Evolutionary conservation across 2,113 vertebrate species (phyloP).

Genomic region (Pampusana beccarii): DNA sequence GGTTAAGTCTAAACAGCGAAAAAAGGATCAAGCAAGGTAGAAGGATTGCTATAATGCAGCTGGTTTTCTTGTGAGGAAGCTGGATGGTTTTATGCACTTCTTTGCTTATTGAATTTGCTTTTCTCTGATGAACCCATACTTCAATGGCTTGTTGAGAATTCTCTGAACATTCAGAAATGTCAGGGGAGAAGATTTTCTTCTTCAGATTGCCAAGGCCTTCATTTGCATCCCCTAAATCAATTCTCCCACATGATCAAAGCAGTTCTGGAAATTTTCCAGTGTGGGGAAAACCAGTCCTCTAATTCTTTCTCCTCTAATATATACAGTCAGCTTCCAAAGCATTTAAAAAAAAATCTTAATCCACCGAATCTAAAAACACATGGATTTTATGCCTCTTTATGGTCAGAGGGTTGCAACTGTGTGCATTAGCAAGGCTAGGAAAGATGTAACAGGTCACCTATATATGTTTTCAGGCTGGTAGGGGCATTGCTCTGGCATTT

Average conservation of each 20-base stretch:
- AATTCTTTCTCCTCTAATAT: background rate
- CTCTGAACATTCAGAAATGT: conserved; percentile 32
- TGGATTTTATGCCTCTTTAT: background rate
- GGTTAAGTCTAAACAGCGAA: background rate
- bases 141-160: conserved; percentile 47
- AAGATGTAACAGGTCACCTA: background rate
- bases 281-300: background rate
- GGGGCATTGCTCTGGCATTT: background rate
- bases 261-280: conserved; percentile 11
- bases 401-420: background rate
- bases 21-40: background rate
- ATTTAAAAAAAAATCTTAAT: background rate
- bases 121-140: conserved; percentile 22
- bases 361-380: background rate
- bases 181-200: conserved; percentile 48
- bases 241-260: conserved; percentile 52
- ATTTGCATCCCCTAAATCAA: conserved; percentile 64
- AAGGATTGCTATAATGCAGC: background rate
- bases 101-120: conserved; percentile 28
- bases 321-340: background rate
- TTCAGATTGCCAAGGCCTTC: conserved; percentile 39
- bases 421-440: background rate
- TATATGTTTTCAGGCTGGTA: background rate
- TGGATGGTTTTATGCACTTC: background rate
- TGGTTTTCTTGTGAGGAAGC: background rate